Evolutionary conservation across 2,888 invertebrate species (phyloP).

Genomic region (Fragum fragum): DNA sequence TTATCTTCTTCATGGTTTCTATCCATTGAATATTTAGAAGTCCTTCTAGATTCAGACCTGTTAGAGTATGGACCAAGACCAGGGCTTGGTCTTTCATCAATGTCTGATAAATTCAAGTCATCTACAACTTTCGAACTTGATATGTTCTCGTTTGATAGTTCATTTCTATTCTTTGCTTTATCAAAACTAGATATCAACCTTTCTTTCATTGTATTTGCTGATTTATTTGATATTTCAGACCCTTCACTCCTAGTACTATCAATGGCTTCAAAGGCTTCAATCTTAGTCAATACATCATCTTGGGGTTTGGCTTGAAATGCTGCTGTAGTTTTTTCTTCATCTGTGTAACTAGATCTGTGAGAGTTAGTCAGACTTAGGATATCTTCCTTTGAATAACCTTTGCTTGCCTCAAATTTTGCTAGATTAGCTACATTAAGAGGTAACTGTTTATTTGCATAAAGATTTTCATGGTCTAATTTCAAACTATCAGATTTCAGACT

Average conservation of each 20-base stretch:
- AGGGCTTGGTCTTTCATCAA: constrained; percentile 11
- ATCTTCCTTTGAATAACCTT: background rate
- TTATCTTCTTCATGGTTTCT: background rate
- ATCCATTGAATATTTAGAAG: background rate
- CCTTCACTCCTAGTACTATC: constrained; percentile 5
- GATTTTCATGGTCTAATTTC: background rate
- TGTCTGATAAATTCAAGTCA: background rate
- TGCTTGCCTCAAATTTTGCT: no score
- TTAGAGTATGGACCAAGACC: background rate
- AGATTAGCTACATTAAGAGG: no score
- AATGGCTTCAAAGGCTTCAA: constrained; percentile 4
- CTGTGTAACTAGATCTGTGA: background rate
- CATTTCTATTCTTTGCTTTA: background rate
- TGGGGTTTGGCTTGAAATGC: background rate
- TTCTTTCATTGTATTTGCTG: background rate
- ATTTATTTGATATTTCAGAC: background rate
- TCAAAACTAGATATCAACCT: background rate
- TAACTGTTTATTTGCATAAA: background rate
- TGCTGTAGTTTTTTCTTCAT: background rate
- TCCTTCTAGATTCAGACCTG: background rate
- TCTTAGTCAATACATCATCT: background rate
- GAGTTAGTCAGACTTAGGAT: background rate
- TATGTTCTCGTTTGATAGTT: background rate
- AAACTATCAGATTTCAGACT: constrained; percentile 3
- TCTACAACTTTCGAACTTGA: constrained; percentile 4